phyloP scores from a whole-genome alignment of 2,888 invertebrate species.

The Phaedon cochleariae region DNA sequence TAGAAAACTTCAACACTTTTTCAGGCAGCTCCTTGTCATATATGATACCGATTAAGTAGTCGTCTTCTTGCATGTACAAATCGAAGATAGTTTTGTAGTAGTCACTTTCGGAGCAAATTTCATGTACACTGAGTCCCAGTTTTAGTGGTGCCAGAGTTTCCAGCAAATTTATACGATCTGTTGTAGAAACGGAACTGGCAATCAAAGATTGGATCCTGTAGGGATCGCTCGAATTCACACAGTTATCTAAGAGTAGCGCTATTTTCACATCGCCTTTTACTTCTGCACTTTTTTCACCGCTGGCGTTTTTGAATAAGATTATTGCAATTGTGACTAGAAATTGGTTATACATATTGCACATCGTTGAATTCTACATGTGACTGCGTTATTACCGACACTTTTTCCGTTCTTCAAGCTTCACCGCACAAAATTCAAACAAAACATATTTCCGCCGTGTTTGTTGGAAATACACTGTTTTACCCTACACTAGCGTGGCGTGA shows the following conservation, averaged over 20 bases:
- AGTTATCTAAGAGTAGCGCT: constrained; percentile 52
- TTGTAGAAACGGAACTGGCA: constrained; percentile 55
- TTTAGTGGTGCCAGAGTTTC: constrained; percentile 46
- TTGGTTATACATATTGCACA: constrained; percentile 29
- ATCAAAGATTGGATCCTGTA: constrained; percentile 47
- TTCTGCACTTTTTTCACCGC: constrained; percentile 36
- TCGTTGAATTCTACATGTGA: constrained; percentile 19
- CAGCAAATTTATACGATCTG: constrained; percentile 54
- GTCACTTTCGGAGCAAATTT: constrained; percentile 52
- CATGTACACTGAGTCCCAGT: constrained; percentile 51
- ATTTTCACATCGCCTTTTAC: constrained; percentile 51
- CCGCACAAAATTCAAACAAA: constrained; percentile 45
- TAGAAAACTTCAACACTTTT: constrained; percentile 49
- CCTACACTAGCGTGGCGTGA: constrained; percentile 39
- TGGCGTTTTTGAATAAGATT: constrained; percentile 12
- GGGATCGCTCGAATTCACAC: constrained; percentile 39
- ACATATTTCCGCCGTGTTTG: constrained; percentile 26
- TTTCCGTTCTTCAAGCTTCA: constrained; percentile 48
- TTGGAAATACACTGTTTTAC: constrained; percentile 30
- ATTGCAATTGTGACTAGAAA: constrained; percentile 14
- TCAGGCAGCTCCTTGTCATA: constrained; percentile 39
- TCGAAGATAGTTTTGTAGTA: constrained; percentile 52
- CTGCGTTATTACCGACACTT: background rate
- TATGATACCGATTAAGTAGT: constrained; percentile 51
- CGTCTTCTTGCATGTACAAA: constrained; percentile 45